These are phyloP conservation scores for Polypterus senegalus DNA, from an alignment of 2,113 vertebrate genomes.

Conservation along the genomic window DNA sequence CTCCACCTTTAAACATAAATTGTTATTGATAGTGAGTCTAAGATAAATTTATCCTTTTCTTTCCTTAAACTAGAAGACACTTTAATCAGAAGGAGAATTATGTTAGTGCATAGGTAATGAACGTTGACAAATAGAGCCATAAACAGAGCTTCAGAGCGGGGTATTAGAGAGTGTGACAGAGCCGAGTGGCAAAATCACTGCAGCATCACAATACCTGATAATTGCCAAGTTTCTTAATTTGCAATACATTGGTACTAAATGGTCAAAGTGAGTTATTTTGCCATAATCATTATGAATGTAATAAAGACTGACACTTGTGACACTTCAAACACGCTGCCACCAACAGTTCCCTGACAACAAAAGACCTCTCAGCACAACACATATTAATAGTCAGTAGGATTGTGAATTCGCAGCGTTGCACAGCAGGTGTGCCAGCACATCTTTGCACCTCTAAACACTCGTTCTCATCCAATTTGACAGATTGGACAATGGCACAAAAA, in stretches of 20 bases:
- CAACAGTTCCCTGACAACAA: conserved; percentile 71
- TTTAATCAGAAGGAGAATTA: conserved; percentile 28
- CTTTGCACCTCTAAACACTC: conserved; percentile 77
- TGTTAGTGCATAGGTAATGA: conserved; percentile 23
- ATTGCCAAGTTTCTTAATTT: conserved; percentile 34
- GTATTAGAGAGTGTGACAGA: conserved; percentile 19
- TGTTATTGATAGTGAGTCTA: conserved; percentile 19
- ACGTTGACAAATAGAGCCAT: conserved; percentile 19
- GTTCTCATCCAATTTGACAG: conserved; percentile 80
- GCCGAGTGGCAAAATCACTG: conserved; percentile 21
- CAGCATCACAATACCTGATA: conserved; percentile 32
- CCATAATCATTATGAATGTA: conserved; percentile 58
- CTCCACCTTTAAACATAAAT: conserved; percentile 14
- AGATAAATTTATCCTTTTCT: conserved; percentile 23
- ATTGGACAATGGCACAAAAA: conserved; percentile 72
- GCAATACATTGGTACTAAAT: conserved; percentile 20
- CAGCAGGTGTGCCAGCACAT: conserved; percentile 85
- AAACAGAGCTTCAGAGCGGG: conserved; percentile 15
- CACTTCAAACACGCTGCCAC: conserved; percentile 73
- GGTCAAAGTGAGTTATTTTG: conserved; percentile 31
- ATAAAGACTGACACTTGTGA: conserved; percentile 78
- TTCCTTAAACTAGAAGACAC: conserved; percentile 24
- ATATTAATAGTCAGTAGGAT: conserved; percentile 60
- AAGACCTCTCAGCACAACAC: conserved; percentile 58
- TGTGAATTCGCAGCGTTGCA: conserved; percentile 65